Conservation (phyloP, 2,888 invertebrate species). For the Lasioglossum marginatum region DNA sequence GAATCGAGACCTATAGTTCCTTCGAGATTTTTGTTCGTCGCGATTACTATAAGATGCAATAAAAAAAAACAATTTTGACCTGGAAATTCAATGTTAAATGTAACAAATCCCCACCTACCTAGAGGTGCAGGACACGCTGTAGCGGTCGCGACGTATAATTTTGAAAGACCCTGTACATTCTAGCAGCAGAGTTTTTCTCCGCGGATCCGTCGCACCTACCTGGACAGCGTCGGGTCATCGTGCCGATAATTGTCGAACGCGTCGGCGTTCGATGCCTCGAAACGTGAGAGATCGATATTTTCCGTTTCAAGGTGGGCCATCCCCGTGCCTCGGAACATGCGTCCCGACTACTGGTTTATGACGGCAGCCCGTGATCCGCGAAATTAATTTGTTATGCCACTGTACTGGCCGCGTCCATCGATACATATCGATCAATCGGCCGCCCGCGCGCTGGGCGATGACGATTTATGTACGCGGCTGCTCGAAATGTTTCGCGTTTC, state of each 20-base stretch:
- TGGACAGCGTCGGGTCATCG: conserved; percentile 8
- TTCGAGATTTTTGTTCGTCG: too few relatives aligned
- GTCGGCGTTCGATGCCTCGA: background rate
- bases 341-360: conserved; percentile 17
- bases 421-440: conserved; percentile 48
- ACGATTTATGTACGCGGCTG: conserved; percentile 49
- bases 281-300: conserved; percentile 11
- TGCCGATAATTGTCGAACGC: background rate
- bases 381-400: conserved; percentile 48
- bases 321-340: conserved; percentile 2
- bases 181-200: conserved; percentile 20
- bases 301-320: background rate
- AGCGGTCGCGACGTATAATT: too few relatives aligned
- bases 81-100: too few relatives aligned
- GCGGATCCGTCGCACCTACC: conserved; percentile 43
- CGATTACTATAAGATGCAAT: too few relatives aligned
- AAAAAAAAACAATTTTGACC: too few relatives aligned
- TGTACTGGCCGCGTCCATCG: conserved; percentile 3
- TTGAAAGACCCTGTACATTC: background rate
- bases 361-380: conserved; percentile 17
- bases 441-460: conserved; percentile 21
- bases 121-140: too few relatives aligned
- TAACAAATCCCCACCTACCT: too few relatives aligned
- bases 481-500: conserved; percentile 34
- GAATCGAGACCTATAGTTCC: too few relatives aligned